Base-by-base conservation (phyloP, 2,888 invertebrate species). In the Eilema griseolum region DNA sequence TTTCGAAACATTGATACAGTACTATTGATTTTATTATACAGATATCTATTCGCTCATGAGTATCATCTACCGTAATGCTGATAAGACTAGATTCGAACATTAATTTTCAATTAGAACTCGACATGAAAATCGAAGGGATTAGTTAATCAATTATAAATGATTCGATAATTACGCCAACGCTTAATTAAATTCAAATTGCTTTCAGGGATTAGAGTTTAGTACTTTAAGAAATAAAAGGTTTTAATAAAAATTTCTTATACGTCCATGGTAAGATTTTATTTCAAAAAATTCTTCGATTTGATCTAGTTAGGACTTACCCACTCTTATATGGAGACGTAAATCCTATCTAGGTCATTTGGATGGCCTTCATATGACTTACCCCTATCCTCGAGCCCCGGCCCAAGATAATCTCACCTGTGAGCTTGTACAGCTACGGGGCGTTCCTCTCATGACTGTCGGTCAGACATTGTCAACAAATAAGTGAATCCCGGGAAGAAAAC, bases 101-200 rank as follows among this genome's bases (percentile, higher is more conserved):
- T 71, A 81, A 74, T 78, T 75, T 78, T 71, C 81, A 81, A 69
- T 78, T 74, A 78, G 71, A 62, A 69, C 63, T 66, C 33, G 24
- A 66, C 61, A 52, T 14, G 31, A 69, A 81, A 78, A 81, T 33
- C n/a, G 61, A 71, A 66, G 78, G 67, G 67, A 68, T 66, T 71
- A 71, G 75, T 78, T 74, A 67, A 69, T 80, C 80, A 68, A 77
- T 77, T 69, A 73, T 68, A 31, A 70, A 61, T 60, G 33, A 61
- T 63, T 69, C n/a, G 65, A 31, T 63, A 46, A 63, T 63, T 63
- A 63, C 61, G 33, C 33, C 1, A 33, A 61, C 33, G 14, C 33
- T 33, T 14, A 61, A 37, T 33, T 23, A 23, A 61, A 23, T 11
- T 33, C 33, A 33, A 61, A 61, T 33, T 5, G n/a, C 52, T 26